Evolutionary conservation across 2,888 invertebrate species (phyloP), one percentile per base, ranked within the genome.

Genomic region (Agrochola lota): DNA sequence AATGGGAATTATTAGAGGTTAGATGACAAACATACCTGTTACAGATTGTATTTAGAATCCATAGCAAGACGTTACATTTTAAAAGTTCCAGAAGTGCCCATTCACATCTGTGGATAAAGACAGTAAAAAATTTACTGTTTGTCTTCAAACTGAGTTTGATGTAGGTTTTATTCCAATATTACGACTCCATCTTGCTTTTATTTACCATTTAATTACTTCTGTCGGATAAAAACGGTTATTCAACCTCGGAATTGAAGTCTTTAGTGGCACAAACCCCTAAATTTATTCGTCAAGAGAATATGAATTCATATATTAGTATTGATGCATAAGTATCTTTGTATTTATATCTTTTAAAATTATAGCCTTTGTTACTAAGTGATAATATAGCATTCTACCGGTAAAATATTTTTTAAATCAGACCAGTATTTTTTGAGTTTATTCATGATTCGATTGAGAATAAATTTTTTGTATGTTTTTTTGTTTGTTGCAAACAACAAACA

Each of bases 121-220:
- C 80, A 73, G 26, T 78, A 52, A 78, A 78, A 78, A 64, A 52
- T 71, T 59, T 68, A 79, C 35, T 67, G 74, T 62, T 79, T 74
- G 49, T 57, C 63, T 81, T 68, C 49, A 67, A 75, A 81, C 9
- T 15, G 68, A 80, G 46, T 68, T 79, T 78, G 57, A 81, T 81
- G 79, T 59, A 59, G 81, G 75, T 75, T 81, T 80, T 80, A 80
- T 69, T 59, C 63, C 63, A 35, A 75, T 81, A 63, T 81, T 75
- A 68, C 81, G 68, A 75, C 68, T 59, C n/a, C 11, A 52, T 80
- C 62, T 63, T 52, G 57, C 40, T 57, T 68, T 75, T 80, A 81
- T 81, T 35, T 68, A 68, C 12, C 2, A 59, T 63, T 81, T 69
- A 81, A 81, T 75, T 59, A 63, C 75, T 59, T 74, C 68, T 23